Percentiles rank a stretch among this genome's conserved stretches.
These are phyloP conservation scores for Cordilura impudica DNA, from an alignment of 2,888 invertebrate species.

Conservation along the genomic window DNA sequence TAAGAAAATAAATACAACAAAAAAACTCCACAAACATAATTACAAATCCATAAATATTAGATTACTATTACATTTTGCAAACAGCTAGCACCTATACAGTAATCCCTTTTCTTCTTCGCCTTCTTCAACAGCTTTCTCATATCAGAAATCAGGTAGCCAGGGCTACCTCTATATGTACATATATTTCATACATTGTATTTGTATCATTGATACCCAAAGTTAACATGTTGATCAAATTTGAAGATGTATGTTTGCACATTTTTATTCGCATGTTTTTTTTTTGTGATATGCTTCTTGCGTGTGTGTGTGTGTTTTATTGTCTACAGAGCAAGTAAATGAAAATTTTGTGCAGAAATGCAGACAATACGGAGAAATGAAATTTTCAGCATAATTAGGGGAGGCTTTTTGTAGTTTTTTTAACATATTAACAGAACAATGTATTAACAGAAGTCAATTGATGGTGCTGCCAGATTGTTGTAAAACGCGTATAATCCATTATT, in stretches of 20 bases:
- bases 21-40: background rate
- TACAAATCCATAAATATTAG: background rate
- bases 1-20: too few relatives aligned
- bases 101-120: too few relatives aligned
- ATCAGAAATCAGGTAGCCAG: background rate
- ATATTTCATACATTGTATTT: background rate
- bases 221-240: conserved; percentile 43
- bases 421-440: conserved; percentile 14
- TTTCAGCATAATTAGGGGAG: conserved; percentile 44
- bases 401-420: background rate
- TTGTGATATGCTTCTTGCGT: background rate
- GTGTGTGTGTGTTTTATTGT: background rate
- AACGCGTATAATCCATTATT: background rate
- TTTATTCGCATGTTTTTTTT: conserved; percentile 2
- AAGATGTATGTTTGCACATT: conserved; percentile 10
- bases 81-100: too few relatives aligned
- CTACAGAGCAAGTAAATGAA: background rate
- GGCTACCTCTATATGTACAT: background rate
- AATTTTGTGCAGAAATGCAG: conserved; percentile 61
- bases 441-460: background rate
- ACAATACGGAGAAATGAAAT: conserved; percentile 49
- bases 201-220: conserved; percentile 14
- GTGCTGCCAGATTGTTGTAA: conserved; percentile 9
- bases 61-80: too few relatives aligned
- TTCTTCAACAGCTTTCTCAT: too few relatives aligned